Evolutionary conservation across 2,888 invertebrate genomes (phyloP).

Genomic region (Meiosimyza decipiens): DNA sequence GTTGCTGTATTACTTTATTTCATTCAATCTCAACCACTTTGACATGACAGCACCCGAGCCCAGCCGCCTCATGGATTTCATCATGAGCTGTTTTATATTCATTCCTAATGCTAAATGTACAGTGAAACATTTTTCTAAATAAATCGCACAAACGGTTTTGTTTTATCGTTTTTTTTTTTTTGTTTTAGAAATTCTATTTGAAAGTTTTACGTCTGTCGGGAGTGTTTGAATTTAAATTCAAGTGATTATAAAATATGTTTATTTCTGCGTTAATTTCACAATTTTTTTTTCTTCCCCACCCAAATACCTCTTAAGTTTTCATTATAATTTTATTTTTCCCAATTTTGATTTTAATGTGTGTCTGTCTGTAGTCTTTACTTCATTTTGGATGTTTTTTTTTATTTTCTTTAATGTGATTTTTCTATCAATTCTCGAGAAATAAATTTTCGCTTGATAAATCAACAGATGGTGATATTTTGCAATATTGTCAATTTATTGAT

Average conservation of each 20-base stretch:
- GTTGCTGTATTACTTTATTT: too few species aligned
- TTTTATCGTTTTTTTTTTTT: not conserved
- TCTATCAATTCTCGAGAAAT: too few species aligned
- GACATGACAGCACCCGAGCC: too few species aligned
- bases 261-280: slow-evolving; percentile 1
- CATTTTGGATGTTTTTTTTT: not conserved
- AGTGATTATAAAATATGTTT: slow-evolving; percentile 13
- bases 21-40: too few species aligned
- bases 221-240: slow-evolving; percentile 17
- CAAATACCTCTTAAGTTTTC: not conserved
- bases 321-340: not conserved
- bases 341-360: not conserved
- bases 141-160: not conserved
- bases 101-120: not conserved
- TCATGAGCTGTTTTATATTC: too few species aligned
- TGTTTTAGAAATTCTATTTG: not conserved
- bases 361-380: not conserved
- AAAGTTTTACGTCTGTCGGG: slow-evolving; percentile 9
- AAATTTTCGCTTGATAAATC: too few species aligned
- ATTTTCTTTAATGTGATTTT: not conserved
- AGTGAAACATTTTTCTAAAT: not conserved
- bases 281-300: not conserved
- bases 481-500: too few species aligned
- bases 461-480: too few species aligned
- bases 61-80: too few species aligned